Evolutionary conservation across 2,888 invertebrate genomes (phyloP), one percentile per base, ranked within the genome.

Genomic region (Strigamia maritima): DNA sequence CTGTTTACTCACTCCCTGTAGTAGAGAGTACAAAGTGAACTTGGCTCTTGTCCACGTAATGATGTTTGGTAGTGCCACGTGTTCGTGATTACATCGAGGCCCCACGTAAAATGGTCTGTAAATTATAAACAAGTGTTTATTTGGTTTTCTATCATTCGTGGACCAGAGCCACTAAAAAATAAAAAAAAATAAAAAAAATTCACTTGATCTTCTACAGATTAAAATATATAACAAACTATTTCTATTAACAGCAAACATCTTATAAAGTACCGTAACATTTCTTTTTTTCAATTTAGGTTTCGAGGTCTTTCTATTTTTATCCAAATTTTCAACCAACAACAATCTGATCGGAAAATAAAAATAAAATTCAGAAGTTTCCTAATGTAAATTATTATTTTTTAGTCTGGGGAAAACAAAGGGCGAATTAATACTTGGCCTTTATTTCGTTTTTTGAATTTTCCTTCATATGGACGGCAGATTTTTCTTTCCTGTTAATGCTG

Each of bases 21-120:
- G 60, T 60, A 24, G 60, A 49, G 49, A 60, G 60, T 60, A 60
- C 60, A 60, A 60, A 60, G 60, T 60, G 60, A 19, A 60, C 60
- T 60, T 60, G 60, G 60, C 60, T 60, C 60, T 60, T 60, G 60
- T 60, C 60, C 60, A 60, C 60, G 60, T 60, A 60, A 60, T 60
- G 60, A 60, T 60, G 60, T 60, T 60, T 60, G 60, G 60, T 60
- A 60, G 60, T 60, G 60, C 60, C 60, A 60, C 60, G 60, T 60
- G 60, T 60, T 60, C 60, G 24, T 60, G 60, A 60, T 60, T 60
- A 60, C 60, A 60, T 22, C 12, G 60, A 60, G 44, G 24, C 60
- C 60, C 19, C 60, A 60, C 60, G 60, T 60, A 60, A 60, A 60
- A 60, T 60, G 60, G 60, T 12, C 60, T 60, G 60, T 60, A 60